Conservation (phyloP, 23 tunicate genomes). For the Ciona savignyi region DNA sequence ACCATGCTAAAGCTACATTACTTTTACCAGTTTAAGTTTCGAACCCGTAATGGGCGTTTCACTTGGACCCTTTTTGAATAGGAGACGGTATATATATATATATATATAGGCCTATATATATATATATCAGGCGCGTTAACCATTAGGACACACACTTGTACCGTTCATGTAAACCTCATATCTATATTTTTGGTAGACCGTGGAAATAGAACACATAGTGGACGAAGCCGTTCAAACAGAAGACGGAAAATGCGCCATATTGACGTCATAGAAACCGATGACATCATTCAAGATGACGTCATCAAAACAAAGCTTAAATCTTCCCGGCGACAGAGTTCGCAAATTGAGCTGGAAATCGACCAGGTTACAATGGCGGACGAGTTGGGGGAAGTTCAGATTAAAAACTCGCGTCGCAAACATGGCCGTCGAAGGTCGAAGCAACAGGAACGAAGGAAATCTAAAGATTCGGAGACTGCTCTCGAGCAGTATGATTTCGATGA, state of each 20-base stretch:
- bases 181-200: not conserved
- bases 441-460: not conserved
- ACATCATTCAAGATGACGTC: not conserved
- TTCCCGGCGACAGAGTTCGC: not conserved
- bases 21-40: too few species aligned
- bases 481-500: too few species aligned
- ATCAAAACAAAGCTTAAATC: not conserved
- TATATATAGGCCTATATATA: too few species aligned
- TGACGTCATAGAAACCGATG: not conserved
- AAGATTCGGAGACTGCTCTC: not conserved
- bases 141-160: too few species aligned
- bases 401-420: not conserved
- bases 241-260: not conserved
- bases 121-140: too few species aligned
- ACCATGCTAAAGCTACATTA: too few species aligned
- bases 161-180: too few species aligned
- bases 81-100: too few species aligned
- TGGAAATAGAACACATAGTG: not conserved
- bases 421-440: not conserved
- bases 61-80: too few species aligned
- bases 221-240: not conserved
- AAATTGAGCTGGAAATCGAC: not conserved
- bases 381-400: not conserved
- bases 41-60: too few species aligned
- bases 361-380: not conserved